Conservation (phyloP, 2,888 invertebrate species). For the Ariolimax columbianus region DNA sequence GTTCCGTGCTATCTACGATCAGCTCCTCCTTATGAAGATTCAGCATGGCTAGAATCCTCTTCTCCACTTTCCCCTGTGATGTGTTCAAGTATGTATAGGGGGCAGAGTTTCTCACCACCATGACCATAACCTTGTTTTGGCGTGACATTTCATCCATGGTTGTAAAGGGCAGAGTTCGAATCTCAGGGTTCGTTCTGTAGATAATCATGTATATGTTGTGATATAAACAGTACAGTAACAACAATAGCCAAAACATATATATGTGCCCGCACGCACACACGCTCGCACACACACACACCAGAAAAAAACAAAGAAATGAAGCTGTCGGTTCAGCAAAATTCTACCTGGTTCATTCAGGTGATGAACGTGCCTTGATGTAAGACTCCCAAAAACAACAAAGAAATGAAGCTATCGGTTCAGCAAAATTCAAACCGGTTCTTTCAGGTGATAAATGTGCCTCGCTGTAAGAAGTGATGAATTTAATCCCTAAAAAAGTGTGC, state of each 20-base stretch:
- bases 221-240: background rate
- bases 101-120: constrained; percentile 26
- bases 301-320: no score
- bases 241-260: background rate
- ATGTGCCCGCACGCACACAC: no score
- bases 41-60: constrained; percentile 39
- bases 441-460: no score
- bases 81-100: constrained; percentile 48
- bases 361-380: no score
- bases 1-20: background rate
- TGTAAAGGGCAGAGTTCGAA: constrained; percentile 55
- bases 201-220: background rate
- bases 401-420: no score
- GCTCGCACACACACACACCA: no score
- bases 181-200: constrained; percentile 49
- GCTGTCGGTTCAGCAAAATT: no score
- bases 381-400: no score
- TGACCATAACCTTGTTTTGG: constrained; percentile 46
- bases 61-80: constrained; percentile 44
- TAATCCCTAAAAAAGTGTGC: no score
- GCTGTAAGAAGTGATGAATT: no score
- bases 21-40: background rate
- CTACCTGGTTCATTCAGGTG: no score
- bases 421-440: no score
- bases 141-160: constrained; percentile 55